Percentiles rank a stretch among this genome's conserved stretches.
Conservation (phyloP, 2,113 vertebrate genomes). For the Taxidea taxus region DNA sequence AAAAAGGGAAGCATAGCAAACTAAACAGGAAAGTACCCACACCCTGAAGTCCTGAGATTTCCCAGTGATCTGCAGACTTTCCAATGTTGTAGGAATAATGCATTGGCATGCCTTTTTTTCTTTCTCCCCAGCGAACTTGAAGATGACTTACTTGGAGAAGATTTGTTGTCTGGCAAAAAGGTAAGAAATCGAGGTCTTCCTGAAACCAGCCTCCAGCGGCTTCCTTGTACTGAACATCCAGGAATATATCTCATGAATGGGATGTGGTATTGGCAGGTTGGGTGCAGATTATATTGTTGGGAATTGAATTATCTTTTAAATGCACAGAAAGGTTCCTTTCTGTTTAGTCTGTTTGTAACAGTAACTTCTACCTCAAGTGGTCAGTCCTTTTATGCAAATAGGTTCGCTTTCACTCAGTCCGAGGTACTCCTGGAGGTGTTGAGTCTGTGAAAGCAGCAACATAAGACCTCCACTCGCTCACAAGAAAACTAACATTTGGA, state of each 20-base stretch:
- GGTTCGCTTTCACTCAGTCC: background rate
- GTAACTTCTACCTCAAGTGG: background rate
- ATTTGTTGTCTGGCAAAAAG: constrained; percentile 94
- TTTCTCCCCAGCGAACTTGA: constrained; percentile 91
- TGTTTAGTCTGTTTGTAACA: background rate
- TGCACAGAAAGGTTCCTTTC: background rate
- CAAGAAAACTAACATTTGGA: background rate
- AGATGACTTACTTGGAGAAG: constrained; percentile 95
- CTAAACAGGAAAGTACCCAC: background rate
- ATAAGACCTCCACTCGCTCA: background rate
- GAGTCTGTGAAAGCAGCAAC: background rate
- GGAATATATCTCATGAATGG: background rate
- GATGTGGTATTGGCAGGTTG: background rate
- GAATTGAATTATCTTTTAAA: background rate
- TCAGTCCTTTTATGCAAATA: background rate
- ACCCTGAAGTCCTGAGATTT: background rate
- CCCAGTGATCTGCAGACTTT: background rate
- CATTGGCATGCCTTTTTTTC: background rate
- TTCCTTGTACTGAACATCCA: background rate
- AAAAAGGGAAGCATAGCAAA: background rate
- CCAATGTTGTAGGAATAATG: background rate
- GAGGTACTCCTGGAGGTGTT: background rate
- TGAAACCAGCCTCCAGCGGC: background rate
- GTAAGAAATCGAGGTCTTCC: constrained; percentile 80
- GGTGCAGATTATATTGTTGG: background rate